These are phyloP conservation scores for Rhyzopertha dominica DNA, from an alignment of 1,140 invertebrate genomes.

Conservation along the genomic window DNA sequence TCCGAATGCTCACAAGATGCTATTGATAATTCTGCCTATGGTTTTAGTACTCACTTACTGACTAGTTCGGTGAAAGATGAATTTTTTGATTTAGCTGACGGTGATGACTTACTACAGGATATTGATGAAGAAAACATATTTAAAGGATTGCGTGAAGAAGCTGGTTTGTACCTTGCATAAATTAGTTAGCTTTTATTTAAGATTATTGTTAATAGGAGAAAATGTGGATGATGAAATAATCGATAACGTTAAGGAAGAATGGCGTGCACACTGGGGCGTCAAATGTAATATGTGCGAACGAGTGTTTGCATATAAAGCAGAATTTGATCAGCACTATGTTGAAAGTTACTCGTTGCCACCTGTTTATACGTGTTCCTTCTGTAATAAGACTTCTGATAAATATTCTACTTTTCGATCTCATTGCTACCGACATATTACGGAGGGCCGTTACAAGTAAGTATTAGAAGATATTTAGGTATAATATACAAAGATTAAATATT, in stretches of 20 bases:
- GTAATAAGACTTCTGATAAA: slow-evolving; percentile 42
- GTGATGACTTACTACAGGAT: slow-evolving; percentile 26
- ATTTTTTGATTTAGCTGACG: slow-evolving; percentile 21
- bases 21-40: no score
- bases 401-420: slow-evolving; percentile 45
- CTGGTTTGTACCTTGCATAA: slow-evolving; percentile 18
- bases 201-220: no score
- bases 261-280: slow-evolving; percentile 39
- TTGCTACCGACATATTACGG: slow-evolving; percentile 44
- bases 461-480: slow-evolving; percentile 8
- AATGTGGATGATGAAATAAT: slow-evolving; percentile 33
- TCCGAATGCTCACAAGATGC: slow-evolving; percentile 13
- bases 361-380: slow-evolving; percentile 43
- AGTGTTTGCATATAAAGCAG: slow-evolving; percentile 25
- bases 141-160: slow-evolving; percentile 35
- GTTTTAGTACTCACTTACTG: no score
- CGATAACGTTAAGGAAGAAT: slow-evolving; percentile 38
- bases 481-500: no score
- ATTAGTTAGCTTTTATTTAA: slow-evolving; percentile 10
- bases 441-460: slow-evolving; percentile 42
- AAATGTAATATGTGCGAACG: slow-evolving; percentile 41
- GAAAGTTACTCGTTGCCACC: slow-evolving; percentile 34
- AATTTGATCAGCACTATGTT: slow-evolving; percentile 41
- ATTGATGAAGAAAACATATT: slow-evolving; percentile 36
- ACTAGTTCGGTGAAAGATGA: no score